Base-by-base conservation (phyloP, 2,113 vertebrate genomes). In the Eulemur macaco region DNA sequence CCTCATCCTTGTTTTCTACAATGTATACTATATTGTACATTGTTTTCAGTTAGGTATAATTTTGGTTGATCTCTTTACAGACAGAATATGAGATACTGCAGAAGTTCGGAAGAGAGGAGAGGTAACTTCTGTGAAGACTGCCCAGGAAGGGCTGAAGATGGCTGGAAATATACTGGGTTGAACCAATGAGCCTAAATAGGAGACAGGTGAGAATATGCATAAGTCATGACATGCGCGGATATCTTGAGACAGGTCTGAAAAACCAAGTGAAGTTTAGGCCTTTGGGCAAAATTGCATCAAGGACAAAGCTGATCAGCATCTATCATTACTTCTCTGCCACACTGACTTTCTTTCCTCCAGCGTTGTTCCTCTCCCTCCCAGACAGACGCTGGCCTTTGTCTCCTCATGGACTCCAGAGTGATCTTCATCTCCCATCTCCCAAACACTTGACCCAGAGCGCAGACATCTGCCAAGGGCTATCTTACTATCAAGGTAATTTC, bases 311-410 rank as follows among this genome's bases (percentile, higher is more conserved):
- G 25, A 68, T 14, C 3, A 2, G 8, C 1, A 45, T 29, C 54
- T 9, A 4, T 6, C 31, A n/a, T 27, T 39, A 1, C 12, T 37
- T 50, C 39, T 42, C 42, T 42, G 73, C 52, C 17, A 6, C 27
- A 18, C 3, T 6, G 14, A 56, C 50, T 47, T 89, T 34, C 81
- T 78, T 34, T 78, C 31, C 47, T 66, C 64, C 21, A 45, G 0
- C 0, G 23, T 37, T 39, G 4, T 7, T 82, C 39, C 11, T 21
- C 31, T 85, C 37, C 4, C 77, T 39, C 17, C 71, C 23, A 45
- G 7, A 21, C 1, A 15, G 23, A 50, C 3, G 4, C 0, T 5
- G 71, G 52, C 27, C 54, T 1, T 18, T 50, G 21, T 29, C 20
- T 47, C 52, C 54, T 47, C 1, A 15, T 3, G 29, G 45, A 77